Evolutionary conservation across 2,888 invertebrate genomes (phyloP), one percentile per base, ranked within the genome.

Genomic region (Diarsia mendica): DNA sequence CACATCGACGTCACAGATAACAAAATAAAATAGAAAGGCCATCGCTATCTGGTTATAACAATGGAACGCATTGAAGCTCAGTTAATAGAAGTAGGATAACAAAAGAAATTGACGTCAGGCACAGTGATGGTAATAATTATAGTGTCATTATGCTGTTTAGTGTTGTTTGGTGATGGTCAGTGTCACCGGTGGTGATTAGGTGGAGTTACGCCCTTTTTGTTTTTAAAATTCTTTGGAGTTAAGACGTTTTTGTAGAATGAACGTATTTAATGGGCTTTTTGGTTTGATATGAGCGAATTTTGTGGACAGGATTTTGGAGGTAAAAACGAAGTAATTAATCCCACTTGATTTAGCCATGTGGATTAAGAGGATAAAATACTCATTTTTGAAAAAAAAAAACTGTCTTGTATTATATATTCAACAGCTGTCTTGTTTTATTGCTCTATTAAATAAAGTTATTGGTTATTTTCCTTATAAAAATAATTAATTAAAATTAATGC

Each of bases 61-160:
- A 82, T 77, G 77, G 83, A 75, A 74, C 76, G 65, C 39, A 23
- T 51, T 67, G 28, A 63, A 63, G 68, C 67, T 64, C 79, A 72
- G 74, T 77, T 61, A 28, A 77, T 72, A 85, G 88, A 81, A 67
- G 53, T 69, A 72, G 76, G 73, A 83, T 87, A 87, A 82, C 66
- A 74, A 72, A 84, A 72, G 70, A 73, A 65, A 84, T 80, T 87
- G 85, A 87, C 89, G 90, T 90, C 89, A 88, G 28, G 23, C 66
- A 76, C 82, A 87, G 87, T 83, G 75, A 75, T 84, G 61, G 66
- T 53, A 33, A 88, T 88, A 88, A 89, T 90, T 88, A 86, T 71
- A 76, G 66, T 67, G 78, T 70, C 80, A 87, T 89, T 87, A 88
- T 79, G 82, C 60, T 69, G 71, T 75, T 81, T 81, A 73, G 70